These are phyloP conservation scores for Orientallactaga bullata DNA, from an alignment of 2,113 vertebrate species.

Conservation along the genomic window DNA sequence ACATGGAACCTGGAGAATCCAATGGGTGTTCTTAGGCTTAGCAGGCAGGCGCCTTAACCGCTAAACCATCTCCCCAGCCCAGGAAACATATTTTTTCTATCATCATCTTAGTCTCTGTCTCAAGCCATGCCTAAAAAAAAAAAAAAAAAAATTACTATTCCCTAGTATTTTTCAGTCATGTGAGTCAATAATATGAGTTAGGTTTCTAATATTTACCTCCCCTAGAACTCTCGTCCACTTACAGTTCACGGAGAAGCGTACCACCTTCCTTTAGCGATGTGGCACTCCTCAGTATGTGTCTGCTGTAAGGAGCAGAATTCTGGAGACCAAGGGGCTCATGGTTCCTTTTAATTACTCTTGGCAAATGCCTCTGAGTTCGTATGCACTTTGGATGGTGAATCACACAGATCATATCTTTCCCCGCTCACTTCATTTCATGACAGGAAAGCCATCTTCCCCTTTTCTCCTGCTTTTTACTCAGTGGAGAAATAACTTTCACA, in stretches of 20 bases:
- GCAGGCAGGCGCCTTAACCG: no score
- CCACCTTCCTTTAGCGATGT: not conserved
- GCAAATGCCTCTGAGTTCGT: not conserved
- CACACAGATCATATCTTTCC: not conserved
- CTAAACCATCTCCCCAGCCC: no score
- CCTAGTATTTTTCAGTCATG: not conserved
- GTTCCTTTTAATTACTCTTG: not conserved
- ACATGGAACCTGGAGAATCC: no score
- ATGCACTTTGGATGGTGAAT: not conserved
- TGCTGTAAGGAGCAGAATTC: not conserved
- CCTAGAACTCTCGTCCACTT: not conserved
- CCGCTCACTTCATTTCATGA: conserved; percentile 4
- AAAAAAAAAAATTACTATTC: not conserved
- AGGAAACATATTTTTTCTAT: not conserved
- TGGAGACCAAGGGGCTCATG: not conserved
- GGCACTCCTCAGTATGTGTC: not conserved
- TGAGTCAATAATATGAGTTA: not conserved
- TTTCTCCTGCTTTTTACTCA: not conserved
- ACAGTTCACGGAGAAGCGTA: not conserved
- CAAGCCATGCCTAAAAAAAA: conserved; percentile 25
- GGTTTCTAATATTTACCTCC: not conserved
- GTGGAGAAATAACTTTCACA: not conserved
- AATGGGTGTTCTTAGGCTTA: no score
- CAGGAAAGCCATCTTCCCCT: conserved; percentile 9
- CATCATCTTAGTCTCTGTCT: not conserved